Conservation (phyloP, 2,113 vertebrate species). For the Anoura caudifer region DNA sequence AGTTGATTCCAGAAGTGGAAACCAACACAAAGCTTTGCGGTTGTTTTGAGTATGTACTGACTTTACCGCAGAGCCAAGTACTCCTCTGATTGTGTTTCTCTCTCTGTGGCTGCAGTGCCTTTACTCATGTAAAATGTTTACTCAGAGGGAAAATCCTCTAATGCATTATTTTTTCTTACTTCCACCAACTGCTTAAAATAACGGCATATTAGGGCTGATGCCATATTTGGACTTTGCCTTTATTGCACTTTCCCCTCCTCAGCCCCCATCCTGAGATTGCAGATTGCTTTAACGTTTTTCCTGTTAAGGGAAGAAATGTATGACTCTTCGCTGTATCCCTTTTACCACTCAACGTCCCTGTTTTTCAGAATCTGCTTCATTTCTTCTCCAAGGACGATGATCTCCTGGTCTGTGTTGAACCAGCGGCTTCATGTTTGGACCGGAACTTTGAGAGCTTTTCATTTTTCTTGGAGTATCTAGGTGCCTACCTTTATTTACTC, state of each 20-base stretch:
- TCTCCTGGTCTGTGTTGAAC: neutral
- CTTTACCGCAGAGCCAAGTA: neutral
- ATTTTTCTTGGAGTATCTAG: neutral
- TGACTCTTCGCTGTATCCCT: neutral
- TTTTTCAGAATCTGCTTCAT: conserved; percentile 1
- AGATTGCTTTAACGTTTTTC: neutral
- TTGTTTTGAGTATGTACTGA: neutral
- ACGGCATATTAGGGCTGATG: neutral
- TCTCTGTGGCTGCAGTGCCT: neutral
- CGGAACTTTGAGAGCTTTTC: neutral
- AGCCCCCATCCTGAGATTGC: neutral
- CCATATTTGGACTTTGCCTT: neutral
- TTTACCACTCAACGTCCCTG: neutral
- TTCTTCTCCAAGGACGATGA: conserved; percentile 7
- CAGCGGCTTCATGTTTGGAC: neutral
- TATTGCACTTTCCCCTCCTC: neutral
- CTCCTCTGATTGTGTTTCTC: neutral
- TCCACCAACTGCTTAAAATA: neutral
- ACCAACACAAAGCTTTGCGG: neutral
- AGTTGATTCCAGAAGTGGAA: neutral
- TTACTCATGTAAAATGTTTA: neutral
- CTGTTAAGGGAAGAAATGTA: neutral
- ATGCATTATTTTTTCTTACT: neutral
- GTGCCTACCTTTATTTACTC: neutral
- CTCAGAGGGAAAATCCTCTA: neutral